A percentile compares a stretch with the other conserved stretches of the same genome.
Conservation (phyloP, 2,888 invertebrate genomes). For the Platerodrilus igneus region DNA sequence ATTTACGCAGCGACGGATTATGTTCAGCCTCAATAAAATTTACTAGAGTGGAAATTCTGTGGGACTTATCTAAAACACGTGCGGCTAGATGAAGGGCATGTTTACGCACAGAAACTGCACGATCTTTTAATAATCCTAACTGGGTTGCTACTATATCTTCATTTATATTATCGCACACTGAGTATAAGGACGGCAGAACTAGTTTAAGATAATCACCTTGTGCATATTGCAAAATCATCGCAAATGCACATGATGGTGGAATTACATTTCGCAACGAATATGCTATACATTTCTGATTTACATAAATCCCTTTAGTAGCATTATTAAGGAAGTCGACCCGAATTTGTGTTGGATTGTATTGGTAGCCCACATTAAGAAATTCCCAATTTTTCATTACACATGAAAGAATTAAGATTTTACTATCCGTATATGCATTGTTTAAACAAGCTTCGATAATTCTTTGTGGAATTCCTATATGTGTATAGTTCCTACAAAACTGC, state of each 20-base stretch:
- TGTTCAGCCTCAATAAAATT: conserved; percentile 10
- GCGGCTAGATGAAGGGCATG: conserved; percentile 15
- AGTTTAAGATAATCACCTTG: conserved; percentile 16
- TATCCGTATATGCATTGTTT: too few species aligned
- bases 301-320: too few species aligned
- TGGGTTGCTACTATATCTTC: conserved; percentile 14
- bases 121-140: conserved; percentile 8
- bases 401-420: too few species aligned
- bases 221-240: conserved; percentile 11
- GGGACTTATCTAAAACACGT: conserved; percentile 8
- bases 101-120: conserved; percentile 18
- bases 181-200: conserved; percentile 12
- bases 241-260: too few species aligned
- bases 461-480: conserved; percentile 4
- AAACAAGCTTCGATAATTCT: background rate
- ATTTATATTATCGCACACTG: conserved; percentile 9
- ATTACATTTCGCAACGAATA: too few species aligned
- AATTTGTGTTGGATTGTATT: too few species aligned
- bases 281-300: too few species aligned
- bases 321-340: too few species aligned
- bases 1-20: conserved; percentile 10
- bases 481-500: background rate
- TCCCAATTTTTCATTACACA: too few species aligned
- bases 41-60: background rate
- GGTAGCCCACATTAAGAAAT: too few species aligned